Conservation (phyloP, 1,140 invertebrate species). For the Hormaphis cornu region DNA sequence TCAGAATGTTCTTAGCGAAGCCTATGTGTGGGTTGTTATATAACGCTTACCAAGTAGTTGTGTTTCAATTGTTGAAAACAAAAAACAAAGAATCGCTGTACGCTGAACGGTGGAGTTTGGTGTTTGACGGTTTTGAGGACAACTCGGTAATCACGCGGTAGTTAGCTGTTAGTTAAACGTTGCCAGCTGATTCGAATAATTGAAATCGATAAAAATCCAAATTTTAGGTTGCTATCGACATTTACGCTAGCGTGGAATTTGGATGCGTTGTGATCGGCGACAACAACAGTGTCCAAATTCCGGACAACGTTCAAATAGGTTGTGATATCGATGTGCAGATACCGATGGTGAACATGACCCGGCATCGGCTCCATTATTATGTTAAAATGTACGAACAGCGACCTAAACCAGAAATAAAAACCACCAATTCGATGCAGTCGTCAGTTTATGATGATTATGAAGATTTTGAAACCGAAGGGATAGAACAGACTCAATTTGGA, state of each 20-base stretch:
- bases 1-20: background rate
- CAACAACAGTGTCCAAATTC: background rate
- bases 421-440: background rate
- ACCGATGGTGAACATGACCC: background rate
- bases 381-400: background rate
- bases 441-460: background rate
- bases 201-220: background rate
- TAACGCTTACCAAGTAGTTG: background rate
- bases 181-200: background rate
- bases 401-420: background rate
- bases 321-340: background rate
- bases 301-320: background rate
- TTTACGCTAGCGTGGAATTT: background rate
- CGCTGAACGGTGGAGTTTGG: background rate
- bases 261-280: background rate
- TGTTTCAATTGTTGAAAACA: constrained; percentile 1
- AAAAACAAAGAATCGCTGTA: background rate
- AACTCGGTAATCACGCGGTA: constrained; percentile 8
- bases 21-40: background rate
- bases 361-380: background rate
- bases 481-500: background rate
- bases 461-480: background rate
- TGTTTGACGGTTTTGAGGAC: background rate
- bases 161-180: background rate
- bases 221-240: background rate